A percentile compares a stretch with the other conserved stretches of the same genome.
phyloP scores from a whole-genome alignment of 2,113 vertebrate species.

The Antennarius striatus region DNA sequence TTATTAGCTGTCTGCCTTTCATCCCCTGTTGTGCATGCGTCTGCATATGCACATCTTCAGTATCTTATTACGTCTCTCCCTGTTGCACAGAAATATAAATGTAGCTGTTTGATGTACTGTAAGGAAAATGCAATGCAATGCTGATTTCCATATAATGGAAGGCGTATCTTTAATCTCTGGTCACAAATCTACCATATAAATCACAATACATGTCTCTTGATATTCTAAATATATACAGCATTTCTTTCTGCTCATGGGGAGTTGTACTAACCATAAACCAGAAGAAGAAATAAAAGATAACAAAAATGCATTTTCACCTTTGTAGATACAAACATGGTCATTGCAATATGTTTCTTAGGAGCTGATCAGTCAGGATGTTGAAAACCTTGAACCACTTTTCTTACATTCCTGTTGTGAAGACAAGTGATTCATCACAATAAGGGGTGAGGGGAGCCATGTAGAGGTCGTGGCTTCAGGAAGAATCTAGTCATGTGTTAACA shows the following conservation, averaged over 20 bases:
- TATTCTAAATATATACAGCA: background rate
- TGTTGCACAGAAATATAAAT: slow-evolving; percentile 22
- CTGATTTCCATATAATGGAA: background rate
- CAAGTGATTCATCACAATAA: slow-evolving; percentile 3
- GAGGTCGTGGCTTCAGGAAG: slow-evolving; percentile 12
- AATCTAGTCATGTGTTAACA: slow-evolving; percentile 18
- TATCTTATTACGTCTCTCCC: slow-evolving; percentile 12
- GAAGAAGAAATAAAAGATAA: slow-evolving; percentile 2
- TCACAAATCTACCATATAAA: background rate
- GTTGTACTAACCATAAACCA: slow-evolving; percentile 7
- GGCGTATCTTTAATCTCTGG: background rate
- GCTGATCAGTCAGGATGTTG: slow-evolving; percentile 6
- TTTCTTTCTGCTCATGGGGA: background rate
- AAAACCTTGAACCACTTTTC: background rate
- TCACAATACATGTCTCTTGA: background rate
- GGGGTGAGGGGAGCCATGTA: background rate
- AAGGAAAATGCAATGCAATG: background rate
- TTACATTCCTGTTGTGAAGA: background rate
- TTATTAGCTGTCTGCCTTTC: slow-evolving; percentile 61
- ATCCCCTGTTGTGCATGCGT: slow-evolving; percentile 44
- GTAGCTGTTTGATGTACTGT: slow-evolving; percentile 11
- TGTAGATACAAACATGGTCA: background rate
- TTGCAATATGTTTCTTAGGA: background rate
- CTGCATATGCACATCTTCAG: slow-evolving; percentile 31
- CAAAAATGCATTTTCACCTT: slow-evolving; percentile 1